Conservation (phyloP, 2,888 invertebrate species). For the Calliscelio sp. region DNA sequence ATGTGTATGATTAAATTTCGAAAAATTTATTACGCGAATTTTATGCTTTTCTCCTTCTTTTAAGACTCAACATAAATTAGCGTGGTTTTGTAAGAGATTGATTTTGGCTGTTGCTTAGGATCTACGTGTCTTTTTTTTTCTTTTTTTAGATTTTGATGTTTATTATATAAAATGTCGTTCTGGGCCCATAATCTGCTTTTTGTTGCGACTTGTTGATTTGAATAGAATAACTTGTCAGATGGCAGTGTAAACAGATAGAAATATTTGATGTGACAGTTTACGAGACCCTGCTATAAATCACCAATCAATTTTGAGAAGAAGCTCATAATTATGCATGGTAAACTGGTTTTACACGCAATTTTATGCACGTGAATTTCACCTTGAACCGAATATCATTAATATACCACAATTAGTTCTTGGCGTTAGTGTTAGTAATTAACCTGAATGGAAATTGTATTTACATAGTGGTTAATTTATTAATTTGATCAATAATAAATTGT, state of each 20-base stretch:
- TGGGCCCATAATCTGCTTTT: conserved; percentile 1
- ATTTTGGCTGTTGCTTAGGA: conserved; percentile 2
- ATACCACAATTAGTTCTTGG: too few relatives aligned
- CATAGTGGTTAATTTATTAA: neutral
- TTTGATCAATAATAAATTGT: neutral
- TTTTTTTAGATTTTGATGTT: too few relatives aligned
- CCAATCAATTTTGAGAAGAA: neutral
- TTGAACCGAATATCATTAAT: conserved; percentile 48
- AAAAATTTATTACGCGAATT: conserved; percentile 23
- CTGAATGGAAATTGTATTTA: neutral
- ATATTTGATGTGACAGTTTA: neutral
- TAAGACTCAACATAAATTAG: neutral
- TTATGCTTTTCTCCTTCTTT: neutral
- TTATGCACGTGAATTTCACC: conserved; percentile 30
- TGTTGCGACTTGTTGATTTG: neutral
- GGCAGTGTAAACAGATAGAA: neutral
- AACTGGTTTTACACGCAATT: conserved; percentile 24
- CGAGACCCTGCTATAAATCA: neutral
- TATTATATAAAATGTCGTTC: conserved; percentile 2
- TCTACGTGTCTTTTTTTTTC: neutral
- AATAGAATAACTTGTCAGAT: neutral
- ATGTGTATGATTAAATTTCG: conserved; percentile 25
- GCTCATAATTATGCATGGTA: conserved; percentile 20
- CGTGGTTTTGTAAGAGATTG: neutral
- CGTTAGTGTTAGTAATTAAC: conserved; percentile 19